Conservation (phyloP, 2,888 invertebrate species). For the Trichacis sp. region DNA sequence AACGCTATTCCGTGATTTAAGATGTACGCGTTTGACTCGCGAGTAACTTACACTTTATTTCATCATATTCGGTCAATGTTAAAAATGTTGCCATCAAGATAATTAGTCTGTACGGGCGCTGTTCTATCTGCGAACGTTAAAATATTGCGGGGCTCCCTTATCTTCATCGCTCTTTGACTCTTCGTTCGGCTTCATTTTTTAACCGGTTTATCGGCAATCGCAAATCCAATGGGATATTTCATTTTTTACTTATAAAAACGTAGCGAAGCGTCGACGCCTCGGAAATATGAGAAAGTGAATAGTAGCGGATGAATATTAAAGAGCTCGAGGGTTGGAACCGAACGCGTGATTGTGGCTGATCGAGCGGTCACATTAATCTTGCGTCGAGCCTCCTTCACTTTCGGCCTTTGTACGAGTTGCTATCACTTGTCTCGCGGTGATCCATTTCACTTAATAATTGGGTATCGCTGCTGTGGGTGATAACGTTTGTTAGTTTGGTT, state of each 20-base stretch:
- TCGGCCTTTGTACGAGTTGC: slow-evolving; percentile 25
- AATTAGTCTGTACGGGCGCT: background rate
- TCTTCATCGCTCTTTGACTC: background rate
- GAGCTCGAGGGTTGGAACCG: slow-evolving; percentile 19
- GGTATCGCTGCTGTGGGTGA: too few relatives aligned
- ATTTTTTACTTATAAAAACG: slow-evolving; percentile 11
- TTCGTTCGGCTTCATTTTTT: background rate
- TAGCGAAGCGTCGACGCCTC: slow-evolving; percentile 5
- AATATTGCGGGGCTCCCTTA: background rate
- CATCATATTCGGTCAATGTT: slow-evolving; percentile 35
- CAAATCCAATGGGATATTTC: background rate
- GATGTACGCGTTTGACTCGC: slow-evolving; percentile 35
- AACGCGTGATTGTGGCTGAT: slow-evolving; percentile 11
- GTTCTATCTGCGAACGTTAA: background rate
- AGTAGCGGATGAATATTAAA: slow-evolving; percentile 7
- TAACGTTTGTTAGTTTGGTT: too few relatives aligned
- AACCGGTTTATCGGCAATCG: background rate
- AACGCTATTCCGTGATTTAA: slow-evolving; percentile 34
- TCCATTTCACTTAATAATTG: too few relatives aligned
- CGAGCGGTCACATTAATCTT: slow-evolving; percentile 43
- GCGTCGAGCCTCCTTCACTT: slow-evolving; percentile 38
- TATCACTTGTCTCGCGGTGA: too few relatives aligned
- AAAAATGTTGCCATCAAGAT: background rate
- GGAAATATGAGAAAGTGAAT: slow-evolving; percentile 22
- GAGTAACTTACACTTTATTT: slow-evolving; percentile 33